These are phyloP conservation scores for Ranitomeya imitator DNA, from an alignment of 2,113 vertebrate species.

Conservation along the genomic window DNA sequence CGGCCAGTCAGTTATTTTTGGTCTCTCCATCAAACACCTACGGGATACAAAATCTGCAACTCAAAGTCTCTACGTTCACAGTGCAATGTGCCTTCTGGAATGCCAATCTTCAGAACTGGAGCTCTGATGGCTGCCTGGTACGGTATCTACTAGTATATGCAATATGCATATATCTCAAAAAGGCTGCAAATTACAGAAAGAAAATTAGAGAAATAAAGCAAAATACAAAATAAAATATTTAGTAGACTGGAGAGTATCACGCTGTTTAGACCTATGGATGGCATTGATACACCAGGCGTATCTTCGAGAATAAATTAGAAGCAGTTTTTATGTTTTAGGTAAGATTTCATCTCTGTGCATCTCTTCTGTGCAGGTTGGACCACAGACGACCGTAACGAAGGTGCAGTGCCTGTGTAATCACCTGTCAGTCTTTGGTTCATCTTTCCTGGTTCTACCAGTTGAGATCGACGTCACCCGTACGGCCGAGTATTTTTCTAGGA, in stretches of 20 bases:
- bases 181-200: not conserved
- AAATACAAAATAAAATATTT: not conserved
- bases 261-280: not conserved
- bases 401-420: conserved; percentile 83
- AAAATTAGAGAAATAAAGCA: not conserved
- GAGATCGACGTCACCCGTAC: conserved; percentile 72
- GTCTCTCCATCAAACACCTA: conserved; percentile 59
- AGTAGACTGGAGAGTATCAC: not conserved
- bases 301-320: not conserved
- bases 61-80: conserved; percentile 63
- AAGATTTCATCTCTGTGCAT: not conserved
- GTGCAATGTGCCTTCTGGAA: conserved; percentile 76
- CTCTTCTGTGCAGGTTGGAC: conserved; percentile 72
- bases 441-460: conserved; percentile 80
- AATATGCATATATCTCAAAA: not conserved
- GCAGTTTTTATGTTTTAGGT: not conserved
- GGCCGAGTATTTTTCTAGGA: conserved; percentile 69
- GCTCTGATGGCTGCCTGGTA: conserved; percentile 67
- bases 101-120: conserved; percentile 59
- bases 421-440: conserved; percentile 77
- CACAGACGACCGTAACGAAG: conserved; percentile 59
- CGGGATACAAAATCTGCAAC: not conserved
- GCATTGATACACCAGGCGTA: not conserved
- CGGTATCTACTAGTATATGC: conserved; percentile 60
- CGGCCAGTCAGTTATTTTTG: conserved; percentile 68